Conservation (phyloP, 2,888 invertebrate genomes). For the Scaptomyza caliginosa region DNA sequence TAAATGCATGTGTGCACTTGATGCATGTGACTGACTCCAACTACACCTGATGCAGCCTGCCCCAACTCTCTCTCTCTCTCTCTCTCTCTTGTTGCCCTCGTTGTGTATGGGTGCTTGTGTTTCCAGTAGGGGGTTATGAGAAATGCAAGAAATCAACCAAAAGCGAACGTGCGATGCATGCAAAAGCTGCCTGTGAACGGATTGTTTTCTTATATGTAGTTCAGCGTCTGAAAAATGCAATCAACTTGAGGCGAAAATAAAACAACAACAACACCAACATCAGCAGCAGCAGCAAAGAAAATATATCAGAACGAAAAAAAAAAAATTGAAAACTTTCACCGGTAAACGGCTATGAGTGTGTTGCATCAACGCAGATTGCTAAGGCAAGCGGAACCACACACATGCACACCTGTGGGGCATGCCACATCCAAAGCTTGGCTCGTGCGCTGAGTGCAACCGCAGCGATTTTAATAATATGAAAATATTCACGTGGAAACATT, state of each 20-base stretch:
- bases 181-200: slow-evolving; percentile 66
- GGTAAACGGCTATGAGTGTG: slow-evolving; percentile 60
- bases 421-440: slow-evolving; percentile 21
- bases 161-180: slow-evolving; percentile 76
- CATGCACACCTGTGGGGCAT: slow-evolving; percentile 45
- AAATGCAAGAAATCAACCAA: slow-evolving; percentile 80
- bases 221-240: slow-evolving; percentile 73
- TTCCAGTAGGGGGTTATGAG: slow-evolving; percentile 58
- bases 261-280: background rate
- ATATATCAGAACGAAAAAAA: background rate
- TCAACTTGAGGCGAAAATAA: slow-evolving; percentile 74
- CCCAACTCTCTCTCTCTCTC: background rate
- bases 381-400: slow-evolving; percentile 65
- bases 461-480: slow-evolving; percentile 57
- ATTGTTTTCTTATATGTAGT: slow-evolving; percentile 72
- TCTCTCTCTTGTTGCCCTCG: background rate
- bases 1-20: slow-evolving; percentile 73
- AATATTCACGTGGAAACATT: slow-evolving; percentile 62
- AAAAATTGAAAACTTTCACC: slow-evolving; percentile 23
- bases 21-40: slow-evolving; percentile 63
- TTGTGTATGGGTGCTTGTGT: background rate
- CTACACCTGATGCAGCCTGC: slow-evolving; percentile 16
- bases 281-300: no score
- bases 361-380: slow-evolving; percentile 53
- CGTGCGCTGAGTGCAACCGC: slow-evolving; percentile 14